These are phyloP conservation scores for Florisuga fusca DNA, from an alignment of 2,797 vertebrate genomes.

Conservation along the genomic window DNA sequence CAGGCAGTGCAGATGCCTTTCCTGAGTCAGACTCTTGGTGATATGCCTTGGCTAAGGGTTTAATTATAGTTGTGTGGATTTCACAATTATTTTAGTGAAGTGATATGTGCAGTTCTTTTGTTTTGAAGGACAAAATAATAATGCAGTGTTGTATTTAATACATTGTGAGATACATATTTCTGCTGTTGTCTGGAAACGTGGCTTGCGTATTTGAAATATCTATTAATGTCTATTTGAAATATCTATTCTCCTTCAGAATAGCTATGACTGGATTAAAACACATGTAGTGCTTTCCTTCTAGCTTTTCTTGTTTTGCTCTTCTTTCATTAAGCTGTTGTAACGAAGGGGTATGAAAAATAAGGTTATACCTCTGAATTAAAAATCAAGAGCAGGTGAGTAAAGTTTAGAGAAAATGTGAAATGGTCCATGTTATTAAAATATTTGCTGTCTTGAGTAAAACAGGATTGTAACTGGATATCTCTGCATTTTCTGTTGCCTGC, in stretches of 20 bases:
- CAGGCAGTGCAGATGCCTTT: background rate
- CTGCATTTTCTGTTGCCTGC: background rate
- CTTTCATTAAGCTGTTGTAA: conserved; percentile 13
- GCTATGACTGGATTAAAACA: background rate
- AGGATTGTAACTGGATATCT: background rate
- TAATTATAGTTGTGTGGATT: conserved; percentile 15
- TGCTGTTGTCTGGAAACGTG: background rate
- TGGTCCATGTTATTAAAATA: background rate
- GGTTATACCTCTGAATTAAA: background rate
- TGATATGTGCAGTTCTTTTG: background rate
- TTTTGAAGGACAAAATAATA: background rate
- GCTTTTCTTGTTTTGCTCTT: background rate
- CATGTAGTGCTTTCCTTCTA: background rate
- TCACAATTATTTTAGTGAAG: background rate
- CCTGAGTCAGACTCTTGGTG: conserved; percentile 15
- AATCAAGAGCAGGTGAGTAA: background rate
- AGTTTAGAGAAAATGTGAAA: conserved; percentile 5
- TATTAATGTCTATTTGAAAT: no score
- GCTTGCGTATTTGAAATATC: background rate
- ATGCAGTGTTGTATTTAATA: background rate
- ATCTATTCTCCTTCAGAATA: background rate
- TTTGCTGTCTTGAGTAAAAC: background rate
- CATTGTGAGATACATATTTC: accelerated
- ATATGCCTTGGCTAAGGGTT: background rate
- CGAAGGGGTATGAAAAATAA: background rate